Evolutionary conservation across 2,888 invertebrate species (phyloP).

Genomic region (Oscheius sp.): DNA sequence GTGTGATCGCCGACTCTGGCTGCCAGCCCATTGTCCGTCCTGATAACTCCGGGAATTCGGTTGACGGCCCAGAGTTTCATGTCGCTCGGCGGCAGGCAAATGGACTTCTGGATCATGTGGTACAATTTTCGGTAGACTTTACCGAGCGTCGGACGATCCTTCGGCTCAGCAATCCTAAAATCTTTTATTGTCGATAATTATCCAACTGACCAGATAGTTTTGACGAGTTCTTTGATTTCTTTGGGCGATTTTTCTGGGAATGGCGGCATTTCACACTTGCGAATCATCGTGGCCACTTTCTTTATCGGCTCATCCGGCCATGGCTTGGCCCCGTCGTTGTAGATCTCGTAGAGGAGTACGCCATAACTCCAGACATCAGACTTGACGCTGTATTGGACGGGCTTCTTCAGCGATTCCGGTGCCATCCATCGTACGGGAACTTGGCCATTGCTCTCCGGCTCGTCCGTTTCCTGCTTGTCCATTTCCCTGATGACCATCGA

Average conservation of each 20-base stretch:
- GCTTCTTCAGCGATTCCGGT: constrained; percentile 54
- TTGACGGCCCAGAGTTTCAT: not conserved
- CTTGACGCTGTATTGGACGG: constrained; percentile 82
- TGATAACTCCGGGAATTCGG: not conserved
- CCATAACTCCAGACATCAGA: constrained; percentile 99
- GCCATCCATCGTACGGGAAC: constrained; percentile 59
- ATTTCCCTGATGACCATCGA: not conserved
- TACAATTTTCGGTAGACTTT: no score
- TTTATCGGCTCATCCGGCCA: constrained; percentile 43
- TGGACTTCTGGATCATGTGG: no score
- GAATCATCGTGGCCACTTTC: constrained; percentile 12
- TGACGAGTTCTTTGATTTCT: not conserved
- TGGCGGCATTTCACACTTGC: constrained; percentile 1
- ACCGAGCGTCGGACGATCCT: no score
- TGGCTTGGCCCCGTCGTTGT: constrained; percentile 45
- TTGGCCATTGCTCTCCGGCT: not conserved
- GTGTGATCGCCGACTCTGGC: no score
- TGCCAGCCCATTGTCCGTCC: not conserved
- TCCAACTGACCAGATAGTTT: not conserved
- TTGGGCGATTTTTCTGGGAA: constrained; percentile 2
- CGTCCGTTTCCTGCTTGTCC: not conserved
- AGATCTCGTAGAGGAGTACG: constrained; percentile 93
- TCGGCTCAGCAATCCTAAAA: no score
- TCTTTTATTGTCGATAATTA: no score
- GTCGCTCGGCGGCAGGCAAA: no score